Conservation (phyloP, 2,797 vertebrate genomes). For the Lycodopsis pacificus region DNA sequence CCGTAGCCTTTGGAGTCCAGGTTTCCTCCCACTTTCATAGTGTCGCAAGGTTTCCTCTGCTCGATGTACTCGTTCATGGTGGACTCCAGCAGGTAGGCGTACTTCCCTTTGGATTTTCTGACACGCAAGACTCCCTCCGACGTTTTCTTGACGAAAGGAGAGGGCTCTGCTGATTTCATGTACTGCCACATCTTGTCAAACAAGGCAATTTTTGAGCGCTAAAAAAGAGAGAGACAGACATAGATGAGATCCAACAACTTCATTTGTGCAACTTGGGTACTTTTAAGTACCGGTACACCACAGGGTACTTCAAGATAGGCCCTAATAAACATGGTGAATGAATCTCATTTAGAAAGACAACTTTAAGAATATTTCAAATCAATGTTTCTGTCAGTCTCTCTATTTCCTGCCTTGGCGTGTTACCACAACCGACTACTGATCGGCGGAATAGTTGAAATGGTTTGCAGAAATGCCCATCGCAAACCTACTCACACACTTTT, state of each 20-base stretch:
- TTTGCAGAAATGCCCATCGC: not conserved
- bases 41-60: conserved; percentile 97
- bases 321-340: not conserved
- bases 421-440: not conserved
- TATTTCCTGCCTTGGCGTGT: not conserved
- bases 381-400: not conserved
- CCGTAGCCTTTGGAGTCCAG: conserved; percentile 99
- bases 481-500: not conserved
- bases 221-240: conserved; percentile 28
- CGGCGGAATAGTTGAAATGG: not conserved
- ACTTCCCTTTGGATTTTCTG: conserved; percentile 98
- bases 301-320: not conserved
- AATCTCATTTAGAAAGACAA: not conserved
- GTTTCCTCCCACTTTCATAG: conserved; percentile 99
- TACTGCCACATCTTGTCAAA: conserved; percentile 99
- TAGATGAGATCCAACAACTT: not conserved
- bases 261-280: not conserved
- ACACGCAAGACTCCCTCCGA: conserved; percentile 96
- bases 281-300: not conserved
- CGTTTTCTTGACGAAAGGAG: conserved; percentile 97
- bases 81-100: conserved; percentile 97
- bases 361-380: not conserved
- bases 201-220: conserved; percentile 98
- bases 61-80: conserved; percentile 99
- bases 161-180: conserved; percentile 97